A percentile compares a stretch with the other conserved stretches of the same genome.
phyloP scores from a whole-genome alignment of 2,888 invertebrate genomes.

The Pristionchus maxplancki region DNA sequence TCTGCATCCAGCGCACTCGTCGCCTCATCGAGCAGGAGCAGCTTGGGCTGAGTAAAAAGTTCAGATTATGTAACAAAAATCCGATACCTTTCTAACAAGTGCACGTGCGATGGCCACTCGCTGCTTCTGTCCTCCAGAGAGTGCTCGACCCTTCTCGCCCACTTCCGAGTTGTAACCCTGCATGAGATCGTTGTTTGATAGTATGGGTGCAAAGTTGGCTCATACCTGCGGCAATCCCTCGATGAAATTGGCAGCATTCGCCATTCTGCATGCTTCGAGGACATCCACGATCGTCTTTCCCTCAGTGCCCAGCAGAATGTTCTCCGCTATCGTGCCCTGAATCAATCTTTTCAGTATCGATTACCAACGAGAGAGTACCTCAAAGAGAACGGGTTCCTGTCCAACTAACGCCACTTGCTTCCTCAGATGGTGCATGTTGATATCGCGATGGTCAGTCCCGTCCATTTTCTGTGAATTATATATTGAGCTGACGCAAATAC shows the following conservation, averaged over 20 bases:
- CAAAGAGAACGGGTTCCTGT: slow-evolving; percentile 68
- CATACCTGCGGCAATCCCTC: slow-evolving; percentile 52
- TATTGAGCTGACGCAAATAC: too few relatives aligned
- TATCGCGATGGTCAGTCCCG: background rate
- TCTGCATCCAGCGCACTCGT: slow-evolving; percentile 19
- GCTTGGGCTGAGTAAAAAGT: background rate
- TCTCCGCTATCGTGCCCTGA: slow-evolving; percentile 47
- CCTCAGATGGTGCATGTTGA: slow-evolving; percentile 58
- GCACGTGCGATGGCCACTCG: slow-evolving; percentile 27
- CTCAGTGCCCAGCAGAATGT: slow-evolving; percentile 23
- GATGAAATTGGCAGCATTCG: slow-evolving; percentile 56
- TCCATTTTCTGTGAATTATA: slow-evolving; percentile 31
- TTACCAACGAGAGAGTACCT: background rate
- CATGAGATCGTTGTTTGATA: background rate
- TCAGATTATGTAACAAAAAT: background rate
- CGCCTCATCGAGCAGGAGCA: slow-evolving; percentile 3
- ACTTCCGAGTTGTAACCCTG: slow-evolving; percentile 28
- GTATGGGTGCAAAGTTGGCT: background rate
- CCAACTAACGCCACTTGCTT: slow-evolving; percentile 66
- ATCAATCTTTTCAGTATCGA: background rate
- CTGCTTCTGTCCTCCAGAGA: slow-evolving; percentile 37
- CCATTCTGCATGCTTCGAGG: slow-evolving; percentile 53
- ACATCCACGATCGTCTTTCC: slow-evolving; percentile 47
- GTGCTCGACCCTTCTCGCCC: slow-evolving; percentile 36
- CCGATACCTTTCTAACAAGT: slow-evolving; percentile 12